Conservation (phyloP, 2,113 vertebrate genomes). For the Lophochroa leadbeateri region DNA sequence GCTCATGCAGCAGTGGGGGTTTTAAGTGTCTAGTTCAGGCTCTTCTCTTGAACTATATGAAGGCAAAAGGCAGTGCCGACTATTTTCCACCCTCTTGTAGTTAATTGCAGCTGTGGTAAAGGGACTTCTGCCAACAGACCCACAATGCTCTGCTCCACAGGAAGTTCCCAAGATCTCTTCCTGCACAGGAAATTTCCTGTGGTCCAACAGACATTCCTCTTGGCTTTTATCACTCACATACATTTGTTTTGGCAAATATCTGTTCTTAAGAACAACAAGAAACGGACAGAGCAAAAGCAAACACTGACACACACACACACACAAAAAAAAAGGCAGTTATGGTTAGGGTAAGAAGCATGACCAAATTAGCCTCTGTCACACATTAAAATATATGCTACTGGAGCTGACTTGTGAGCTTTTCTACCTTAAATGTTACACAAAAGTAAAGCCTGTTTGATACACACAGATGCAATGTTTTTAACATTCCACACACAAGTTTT, state of each 20-base stretch:
- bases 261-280: constrained; percentile 75
- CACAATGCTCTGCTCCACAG: constrained; percentile 83
- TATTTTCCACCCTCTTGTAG: constrained; percentile 41
- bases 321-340: neutral
- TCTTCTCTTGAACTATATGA: neutral
- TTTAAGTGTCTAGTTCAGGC: neutral
- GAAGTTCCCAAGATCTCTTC: constrained; percentile 90
- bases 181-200: constrained; percentile 93
- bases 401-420: neutral
- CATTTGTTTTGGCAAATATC: constrained; percentile 80
- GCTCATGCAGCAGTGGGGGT: neutral
- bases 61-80: neutral
- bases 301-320: neutral
- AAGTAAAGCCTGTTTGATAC: neutral
- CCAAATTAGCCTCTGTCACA: constrained; percentile 40
- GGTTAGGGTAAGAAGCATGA: constrained; percentile 43
- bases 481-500: neutral
- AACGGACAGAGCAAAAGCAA: constrained; percentile 68
- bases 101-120: constrained; percentile 79
- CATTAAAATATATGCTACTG: constrained; percentile 36
- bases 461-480: neutral
- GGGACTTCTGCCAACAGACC: constrained; percentile 79
- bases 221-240: constrained; percentile 77
- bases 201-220: constrained; percentile 82
- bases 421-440: neutral